These are phyloP conservation scores for Cyprinodon brontotheroides DNA, from an alignment of 2,113 vertebrate genomes.

Conservation along the genomic window DNA sequence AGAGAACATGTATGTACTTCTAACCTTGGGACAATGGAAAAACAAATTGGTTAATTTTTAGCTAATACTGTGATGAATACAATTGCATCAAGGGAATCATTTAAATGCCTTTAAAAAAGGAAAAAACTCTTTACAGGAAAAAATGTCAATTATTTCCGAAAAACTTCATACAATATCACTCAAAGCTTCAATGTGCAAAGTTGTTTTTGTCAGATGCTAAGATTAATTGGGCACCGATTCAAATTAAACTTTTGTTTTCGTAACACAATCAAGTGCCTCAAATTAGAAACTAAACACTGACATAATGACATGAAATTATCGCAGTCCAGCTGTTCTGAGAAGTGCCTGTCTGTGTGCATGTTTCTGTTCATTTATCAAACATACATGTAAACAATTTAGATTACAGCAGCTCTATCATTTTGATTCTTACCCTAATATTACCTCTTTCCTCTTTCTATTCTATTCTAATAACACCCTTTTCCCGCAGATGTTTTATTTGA, in stretches of 20 bases:
- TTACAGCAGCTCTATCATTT: neutral
- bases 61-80: neutral
- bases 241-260: constrained; percentile 25
- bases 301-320: constrained; percentile 31
- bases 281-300: constrained; percentile 31
- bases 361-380: constrained; percentile 1
- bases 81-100: constrained; percentile 10
- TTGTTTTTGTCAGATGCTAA: constrained; percentile 47
- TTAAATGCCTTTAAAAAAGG: neutral
- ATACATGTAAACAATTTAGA: neutral
- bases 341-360: neutral
- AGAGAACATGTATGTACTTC: neutral
- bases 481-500: too few species aligned
- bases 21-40: neutral
- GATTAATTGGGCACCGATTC: constrained; percentile 44
- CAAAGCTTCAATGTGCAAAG: constrained; percentile 9
- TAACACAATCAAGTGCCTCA: constrained; percentile 34
- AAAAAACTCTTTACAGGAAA: too few species aligned
- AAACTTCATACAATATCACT: neutral
- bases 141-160: constrained; percentile 24
- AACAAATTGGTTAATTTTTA: neutral
- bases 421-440: neutral
- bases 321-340: constrained; percentile 10
- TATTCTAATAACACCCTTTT: neutral
- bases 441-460: too few species aligned